phyloP scores from a whole-genome alignment of 2,113 vertebrate species.

The Dendropsophus ebraccatus region DNA sequence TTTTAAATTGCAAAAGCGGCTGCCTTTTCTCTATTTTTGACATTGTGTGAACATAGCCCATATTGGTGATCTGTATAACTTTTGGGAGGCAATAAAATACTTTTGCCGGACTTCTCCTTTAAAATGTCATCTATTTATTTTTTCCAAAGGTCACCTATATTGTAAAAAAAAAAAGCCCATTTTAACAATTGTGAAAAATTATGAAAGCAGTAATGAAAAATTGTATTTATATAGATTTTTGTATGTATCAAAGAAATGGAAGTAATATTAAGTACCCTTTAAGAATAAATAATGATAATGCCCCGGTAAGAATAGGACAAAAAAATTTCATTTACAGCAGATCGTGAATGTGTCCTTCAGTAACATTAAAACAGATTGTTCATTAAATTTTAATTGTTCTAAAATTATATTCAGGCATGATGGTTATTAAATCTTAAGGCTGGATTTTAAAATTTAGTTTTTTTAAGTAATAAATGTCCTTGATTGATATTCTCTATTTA shows the following conservation, averaged over 20 bases:
- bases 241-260: neutral
- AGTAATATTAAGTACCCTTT: neutral
- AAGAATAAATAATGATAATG: neutral
- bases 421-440: slow-evolving; percentile 47
- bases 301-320: neutral
- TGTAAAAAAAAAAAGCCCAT: no score
- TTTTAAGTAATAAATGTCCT: slow-evolving; percentile 40
- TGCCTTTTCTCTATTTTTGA: no score
- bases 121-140: no score
- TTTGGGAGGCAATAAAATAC: no score
- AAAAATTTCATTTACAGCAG: neutral
- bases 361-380: slow-evolving; percentile 51
- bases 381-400: slow-evolving; percentile 51
- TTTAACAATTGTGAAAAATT: no score
- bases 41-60: no score
- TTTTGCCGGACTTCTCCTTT: no score
- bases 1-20: no score
- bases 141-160: no score
- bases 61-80: no score
- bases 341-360: slow-evolving; percentile 46
- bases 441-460: slow-evolving; percentile 6
- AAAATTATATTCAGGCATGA: slow-evolving; percentile 39
- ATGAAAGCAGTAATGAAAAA: no score
- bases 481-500: slow-evolving; percentile 19
- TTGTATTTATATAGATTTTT: no score